phyloP scores from a whole-genome alignment of 2,797 vertebrate genomes.

The Cyprinodon diabolis region DNA sequence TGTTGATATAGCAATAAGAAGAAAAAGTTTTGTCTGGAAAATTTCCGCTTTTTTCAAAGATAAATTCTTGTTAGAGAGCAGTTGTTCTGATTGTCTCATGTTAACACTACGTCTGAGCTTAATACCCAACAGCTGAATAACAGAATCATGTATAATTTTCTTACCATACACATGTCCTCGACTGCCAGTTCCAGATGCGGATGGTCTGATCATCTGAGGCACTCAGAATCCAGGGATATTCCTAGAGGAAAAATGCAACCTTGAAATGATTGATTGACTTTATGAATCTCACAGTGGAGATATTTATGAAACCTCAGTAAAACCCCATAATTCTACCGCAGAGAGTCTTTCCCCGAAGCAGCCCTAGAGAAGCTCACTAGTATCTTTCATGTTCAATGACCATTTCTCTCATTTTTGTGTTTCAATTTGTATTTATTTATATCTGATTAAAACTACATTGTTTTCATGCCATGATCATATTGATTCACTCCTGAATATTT shows the following conservation, averaged over 20 bases:
- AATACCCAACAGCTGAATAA: neutral
- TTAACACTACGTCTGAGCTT: too few species aligned
- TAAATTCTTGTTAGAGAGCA: too few species aligned
- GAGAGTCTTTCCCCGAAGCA: neutral
- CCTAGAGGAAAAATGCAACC: slow-evolving; percentile 74
- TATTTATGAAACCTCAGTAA: neutral
- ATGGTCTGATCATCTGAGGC: slow-evolving; percentile 98
- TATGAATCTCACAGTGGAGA: too few species aligned
- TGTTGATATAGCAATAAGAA: too few species aligned
- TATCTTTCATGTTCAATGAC: neutral
- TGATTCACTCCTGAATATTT: neutral
- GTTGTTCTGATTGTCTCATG: too few species aligned
- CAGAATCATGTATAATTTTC: slow-evolving; percentile 2
- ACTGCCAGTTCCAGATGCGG: slow-evolving; percentile 99
- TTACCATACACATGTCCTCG: slow-evolving; percentile 97
- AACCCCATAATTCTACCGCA: neutral
- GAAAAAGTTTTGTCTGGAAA: too few species aligned
- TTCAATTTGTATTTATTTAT: neutral
- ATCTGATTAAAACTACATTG: neutral
- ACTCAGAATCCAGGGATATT: slow-evolving; percentile 98
- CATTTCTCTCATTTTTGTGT: neutral
- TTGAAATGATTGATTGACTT: neutral
- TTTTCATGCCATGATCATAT: neutral
- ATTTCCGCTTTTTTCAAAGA: too few species aligned
- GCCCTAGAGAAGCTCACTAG: neutral